phyloP scores from a whole-genome alignment of 2,888 invertebrate genomes.

The Meteorus colon region DNA sequence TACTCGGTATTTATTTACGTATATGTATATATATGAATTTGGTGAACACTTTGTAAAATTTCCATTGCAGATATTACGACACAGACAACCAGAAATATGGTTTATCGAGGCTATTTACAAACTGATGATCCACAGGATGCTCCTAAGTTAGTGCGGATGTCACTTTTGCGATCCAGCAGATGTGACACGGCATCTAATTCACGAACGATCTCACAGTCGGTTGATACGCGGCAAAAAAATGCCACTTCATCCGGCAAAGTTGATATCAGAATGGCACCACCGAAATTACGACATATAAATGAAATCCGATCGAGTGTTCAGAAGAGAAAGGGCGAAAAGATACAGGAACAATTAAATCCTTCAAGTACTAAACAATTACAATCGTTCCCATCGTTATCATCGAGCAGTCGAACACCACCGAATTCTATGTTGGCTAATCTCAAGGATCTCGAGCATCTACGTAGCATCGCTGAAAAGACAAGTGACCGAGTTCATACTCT shows the following conservation, averaged over 20 bases:
- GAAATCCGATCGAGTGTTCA: constrained; percentile 61
- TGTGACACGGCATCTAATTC: constrained; percentile 29
- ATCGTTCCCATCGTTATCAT: constrained; percentile 12
- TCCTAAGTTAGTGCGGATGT: constrained; percentile 65
- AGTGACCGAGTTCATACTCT: not conserved
- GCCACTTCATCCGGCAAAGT: constrained; percentile 1
- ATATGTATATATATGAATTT: not conserved
- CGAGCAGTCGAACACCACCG: not conserved
- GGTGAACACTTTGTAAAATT: not conserved
- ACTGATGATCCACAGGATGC: constrained; percentile 67
- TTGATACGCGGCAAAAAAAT: constrained; percentile 29
- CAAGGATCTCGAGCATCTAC: constrained; percentile 63
- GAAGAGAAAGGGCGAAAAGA: not conserved
- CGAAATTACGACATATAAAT: constrained; percentile 60
- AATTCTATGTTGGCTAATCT: constrained; percentile 65
- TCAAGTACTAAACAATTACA: not conserved
- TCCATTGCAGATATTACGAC: not conserved
- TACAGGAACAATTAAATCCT: not conserved
- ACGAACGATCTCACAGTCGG: constrained; percentile 15
- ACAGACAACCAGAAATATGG: constrained; percentile 54
- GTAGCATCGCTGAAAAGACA: constrained; percentile 41
- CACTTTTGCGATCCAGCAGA: constrained; percentile 62
- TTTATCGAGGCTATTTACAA: constrained; percentile 66
- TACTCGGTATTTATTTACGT: not conserved
- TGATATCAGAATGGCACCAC: constrained; percentile 16